These are phyloP conservation scores for Hanleya hanleyi DNA, from an alignment of 2,888 invertebrate species.

Conservation along the genomic window DNA sequence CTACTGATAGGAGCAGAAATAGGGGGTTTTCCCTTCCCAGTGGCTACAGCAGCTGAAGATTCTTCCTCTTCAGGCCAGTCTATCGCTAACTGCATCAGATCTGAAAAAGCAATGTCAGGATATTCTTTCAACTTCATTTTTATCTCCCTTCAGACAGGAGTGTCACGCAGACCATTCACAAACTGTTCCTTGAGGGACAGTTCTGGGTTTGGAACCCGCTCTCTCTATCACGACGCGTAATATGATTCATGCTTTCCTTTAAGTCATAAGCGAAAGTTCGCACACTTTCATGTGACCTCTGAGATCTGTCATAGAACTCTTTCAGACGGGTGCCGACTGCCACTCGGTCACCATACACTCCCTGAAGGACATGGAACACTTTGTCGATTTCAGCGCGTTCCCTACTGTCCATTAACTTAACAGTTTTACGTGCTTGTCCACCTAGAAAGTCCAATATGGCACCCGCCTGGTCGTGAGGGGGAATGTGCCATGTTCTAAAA, in stretches of 20 bases:
- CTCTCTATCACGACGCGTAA: not conserved
- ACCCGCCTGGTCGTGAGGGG: not conserved
- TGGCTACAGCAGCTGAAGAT: too few relatives aligned
- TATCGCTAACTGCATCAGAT: not conserved
- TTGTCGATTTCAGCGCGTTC: not conserved
- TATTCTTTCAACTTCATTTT: not conserved
- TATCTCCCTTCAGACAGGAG: not conserved
- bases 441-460: not conserved
- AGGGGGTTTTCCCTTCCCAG: too few relatives aligned
- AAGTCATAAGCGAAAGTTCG: not conserved
- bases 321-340: not conserved
- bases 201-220: too few relatives aligned
- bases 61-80: not conserved
- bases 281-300: not conserved
- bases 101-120: not conserved
- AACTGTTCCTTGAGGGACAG: not conserved
- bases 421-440: not conserved
- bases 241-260: not conserved
- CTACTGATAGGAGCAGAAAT: too few relatives aligned
- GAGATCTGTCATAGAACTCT: not conserved
- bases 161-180: not conserved
- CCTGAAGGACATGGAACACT: not conserved
- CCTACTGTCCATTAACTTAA: not conserved
- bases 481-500: not conserved
- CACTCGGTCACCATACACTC: not conserved